Evolutionary conservation across 2,113 vertebrate genomes (phyloP).

Genomic region (Odobenus rosmarus): DNA sequence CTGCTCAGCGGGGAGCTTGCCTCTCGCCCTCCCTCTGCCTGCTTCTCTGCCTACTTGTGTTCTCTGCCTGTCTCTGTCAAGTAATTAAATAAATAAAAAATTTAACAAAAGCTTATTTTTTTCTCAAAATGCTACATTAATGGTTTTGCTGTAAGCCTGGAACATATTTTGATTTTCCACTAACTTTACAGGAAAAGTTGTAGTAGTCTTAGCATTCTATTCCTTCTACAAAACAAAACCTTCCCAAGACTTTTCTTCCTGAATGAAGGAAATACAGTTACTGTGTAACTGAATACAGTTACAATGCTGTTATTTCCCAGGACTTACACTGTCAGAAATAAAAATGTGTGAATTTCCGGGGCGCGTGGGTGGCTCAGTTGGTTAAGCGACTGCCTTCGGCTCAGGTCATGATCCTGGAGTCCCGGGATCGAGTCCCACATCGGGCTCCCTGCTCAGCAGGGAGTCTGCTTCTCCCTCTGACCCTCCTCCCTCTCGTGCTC

Average conservation of each 20-base stretch:
- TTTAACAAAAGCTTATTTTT: not conserved
- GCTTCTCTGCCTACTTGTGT: not conserved
- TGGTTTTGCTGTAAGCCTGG: not conserved
- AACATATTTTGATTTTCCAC: not conserved
- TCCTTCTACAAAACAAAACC: not conserved
- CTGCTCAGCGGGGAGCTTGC: not conserved
- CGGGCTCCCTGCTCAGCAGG: no score
- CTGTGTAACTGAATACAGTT: not conserved
- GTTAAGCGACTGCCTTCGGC: no score
- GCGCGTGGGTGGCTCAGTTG: no score
- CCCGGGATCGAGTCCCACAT: no score
- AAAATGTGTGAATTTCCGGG: constrained; percentile 40
- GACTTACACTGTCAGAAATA: not conserved
- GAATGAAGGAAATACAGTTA: not conserved
- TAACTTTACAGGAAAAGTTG: not conserved
- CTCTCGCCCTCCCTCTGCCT: not conserved
- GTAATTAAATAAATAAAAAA: not conserved
- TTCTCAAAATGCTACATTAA: constrained; percentile 26
- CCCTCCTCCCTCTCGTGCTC: no score
- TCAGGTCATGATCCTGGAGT: no score
- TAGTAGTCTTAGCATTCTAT: not conserved
- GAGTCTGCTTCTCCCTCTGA: no score
- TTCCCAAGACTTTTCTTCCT: constrained; percentile 1
- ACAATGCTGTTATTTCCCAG: constrained; percentile 25
- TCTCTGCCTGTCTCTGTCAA: not conserved